phyloP scores from a whole-genome alignment of 2,797 vertebrate genomes.

The Triplophysa bombifrons region DNA sequence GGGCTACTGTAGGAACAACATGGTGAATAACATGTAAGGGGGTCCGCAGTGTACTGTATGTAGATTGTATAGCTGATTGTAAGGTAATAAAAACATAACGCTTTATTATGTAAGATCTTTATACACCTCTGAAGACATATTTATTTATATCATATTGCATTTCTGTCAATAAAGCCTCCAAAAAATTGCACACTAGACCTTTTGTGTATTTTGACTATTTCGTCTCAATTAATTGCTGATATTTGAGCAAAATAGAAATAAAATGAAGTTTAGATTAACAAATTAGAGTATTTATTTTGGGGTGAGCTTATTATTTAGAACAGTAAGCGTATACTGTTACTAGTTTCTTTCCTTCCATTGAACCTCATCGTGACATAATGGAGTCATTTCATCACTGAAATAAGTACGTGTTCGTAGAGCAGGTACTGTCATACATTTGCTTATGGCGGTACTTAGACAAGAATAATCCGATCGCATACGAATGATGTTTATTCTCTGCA shows the following conservation, averaged over 20 bases:
- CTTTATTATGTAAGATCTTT: too few species aligned
- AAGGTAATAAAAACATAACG: too few species aligned
- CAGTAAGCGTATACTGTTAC: background rate
- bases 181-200: too few species aligned
- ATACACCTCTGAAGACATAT: too few species aligned
- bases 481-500: conserved; percentile 14
- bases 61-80: too few species aligned
- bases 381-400: conserved; percentile 14
- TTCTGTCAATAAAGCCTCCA: too few species aligned
- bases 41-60: too few species aligned
- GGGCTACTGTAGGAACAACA: too few species aligned
- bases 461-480: background rate
- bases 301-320: background rate
- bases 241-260: background rate
- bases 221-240: background rate
- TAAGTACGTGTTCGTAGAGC: conserved; percentile 1
- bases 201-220: background rate
- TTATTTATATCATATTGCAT: too few species aligned
- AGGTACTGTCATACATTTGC: background rate
- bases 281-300: background rate
- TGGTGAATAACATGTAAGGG: too few species aligned
- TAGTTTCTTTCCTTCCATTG: background rate
- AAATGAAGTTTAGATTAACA: background rate
- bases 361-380: conserved; percentile 19
- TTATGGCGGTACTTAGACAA: background rate